Conservation (phyloP, 2,797 vertebrate genomes). For the Acrossocheilus wenchowensis region DNA sequence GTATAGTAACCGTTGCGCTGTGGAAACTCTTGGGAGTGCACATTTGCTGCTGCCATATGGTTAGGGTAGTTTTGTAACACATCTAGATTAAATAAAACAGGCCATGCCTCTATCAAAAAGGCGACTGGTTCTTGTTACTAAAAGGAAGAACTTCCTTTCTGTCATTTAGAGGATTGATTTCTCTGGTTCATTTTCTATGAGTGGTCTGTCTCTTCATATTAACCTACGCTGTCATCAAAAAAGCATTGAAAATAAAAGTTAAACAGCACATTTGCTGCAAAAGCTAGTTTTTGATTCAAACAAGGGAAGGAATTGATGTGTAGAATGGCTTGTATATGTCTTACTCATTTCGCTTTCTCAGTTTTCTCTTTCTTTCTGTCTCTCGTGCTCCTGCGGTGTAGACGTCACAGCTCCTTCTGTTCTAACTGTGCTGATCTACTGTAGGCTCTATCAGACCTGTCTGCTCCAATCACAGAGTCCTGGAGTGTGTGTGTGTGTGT, state of each 20-base stretch:
- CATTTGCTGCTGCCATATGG: background rate
- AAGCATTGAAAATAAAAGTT: background rate
- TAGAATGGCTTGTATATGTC: background rate
- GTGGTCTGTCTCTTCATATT: background rate
- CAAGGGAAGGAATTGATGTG: background rate
- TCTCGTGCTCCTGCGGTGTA: constrained; percentile 26
- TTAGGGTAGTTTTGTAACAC: background rate
- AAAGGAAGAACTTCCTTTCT: background rate
- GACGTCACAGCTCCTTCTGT: constrained; percentile 47
- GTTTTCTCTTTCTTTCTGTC: background rate
- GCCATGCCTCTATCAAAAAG: background rate
- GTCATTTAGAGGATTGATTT: background rate
- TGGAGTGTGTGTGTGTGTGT: constrained; percentile 35
- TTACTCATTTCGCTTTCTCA: background rate
- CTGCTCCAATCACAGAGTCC: constrained; percentile 29
- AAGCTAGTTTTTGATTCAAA: background rate
- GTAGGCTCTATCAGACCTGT: constrained; percentile 9
- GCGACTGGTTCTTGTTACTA: background rate
- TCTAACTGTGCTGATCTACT: constrained; percentile 15
- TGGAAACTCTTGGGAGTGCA: background rate
- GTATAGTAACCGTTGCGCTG: background rate
- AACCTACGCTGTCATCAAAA: background rate
- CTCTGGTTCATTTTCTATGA: background rate
- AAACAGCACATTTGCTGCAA: background rate
- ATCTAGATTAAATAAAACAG: background rate